These are phyloP conservation scores for Aramus guarauna DNA, from an alignment of 2,113 vertebrate species.

Conservation along the genomic window DNA sequence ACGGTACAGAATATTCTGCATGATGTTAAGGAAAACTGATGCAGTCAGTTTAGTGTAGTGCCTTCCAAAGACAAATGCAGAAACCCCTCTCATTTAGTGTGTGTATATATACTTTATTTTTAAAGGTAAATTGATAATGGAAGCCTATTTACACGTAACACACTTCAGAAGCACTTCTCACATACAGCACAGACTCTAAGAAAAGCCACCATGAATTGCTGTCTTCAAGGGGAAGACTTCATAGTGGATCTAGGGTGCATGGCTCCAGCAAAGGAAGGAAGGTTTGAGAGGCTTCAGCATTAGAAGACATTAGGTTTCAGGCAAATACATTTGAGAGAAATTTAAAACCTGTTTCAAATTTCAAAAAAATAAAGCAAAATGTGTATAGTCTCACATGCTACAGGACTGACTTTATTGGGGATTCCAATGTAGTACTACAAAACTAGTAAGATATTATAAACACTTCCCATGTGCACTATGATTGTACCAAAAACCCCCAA, in stretches of 20 bases:
- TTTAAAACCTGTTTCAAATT: not conserved
- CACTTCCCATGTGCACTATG: not conserved
- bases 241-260: not conserved
- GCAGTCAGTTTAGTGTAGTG: not conserved
- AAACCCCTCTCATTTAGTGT: not conserved
- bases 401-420: not conserved
- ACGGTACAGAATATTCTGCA: not conserved
- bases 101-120: not conserved
- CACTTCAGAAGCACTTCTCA: not conserved
- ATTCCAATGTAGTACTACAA: not conserved
- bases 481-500: not conserved
- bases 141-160: not conserved
- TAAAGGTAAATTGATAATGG: not conserved
- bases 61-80: not conserved
- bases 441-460: not conserved
- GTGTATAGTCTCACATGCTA: not conserved
- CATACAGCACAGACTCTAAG: not conserved
- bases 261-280: not conserved
- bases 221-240: not conserved
- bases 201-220: not conserved
- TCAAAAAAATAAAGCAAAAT: not conserved
- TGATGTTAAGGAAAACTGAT: not conserved
- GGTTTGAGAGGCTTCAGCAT: not conserved
- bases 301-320: not conserved
- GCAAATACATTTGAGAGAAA: not conserved